A percentile compares a stretch with the other conserved stretches of the same genome.
phyloP scores from a whole-genome alignment of 2,888 invertebrate genomes.

The Microdon myrmicae region DNA sequence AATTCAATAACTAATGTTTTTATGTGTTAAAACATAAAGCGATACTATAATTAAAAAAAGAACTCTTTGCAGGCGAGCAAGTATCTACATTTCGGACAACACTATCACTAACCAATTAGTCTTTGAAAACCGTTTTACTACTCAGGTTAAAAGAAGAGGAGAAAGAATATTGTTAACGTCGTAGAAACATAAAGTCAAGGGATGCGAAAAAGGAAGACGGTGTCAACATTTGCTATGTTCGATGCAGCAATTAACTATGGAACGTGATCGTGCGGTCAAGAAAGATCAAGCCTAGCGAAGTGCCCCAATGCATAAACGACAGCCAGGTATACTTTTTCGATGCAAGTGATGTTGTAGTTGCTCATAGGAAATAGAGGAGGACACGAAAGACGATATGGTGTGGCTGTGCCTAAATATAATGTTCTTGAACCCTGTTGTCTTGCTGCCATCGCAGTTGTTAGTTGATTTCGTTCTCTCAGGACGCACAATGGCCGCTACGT shows the following conservation, averaged over 20 bases:
- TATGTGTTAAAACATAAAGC: no score
- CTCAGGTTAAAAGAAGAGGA: no score
- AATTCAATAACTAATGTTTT: no score
- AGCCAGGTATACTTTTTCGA: constrained; percentile 23
- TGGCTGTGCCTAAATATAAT: constrained; percentile 32
- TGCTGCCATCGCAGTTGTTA: constrained; percentile 17
- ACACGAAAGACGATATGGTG: constrained; percentile 14
- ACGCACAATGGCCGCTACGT: constrained; percentile 40
- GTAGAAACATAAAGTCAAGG: constrained; percentile 26
- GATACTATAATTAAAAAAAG: no score
- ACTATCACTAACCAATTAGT: no score
- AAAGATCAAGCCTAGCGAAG: constrained; percentile 42
- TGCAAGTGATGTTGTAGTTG: constrained; percentile 20
- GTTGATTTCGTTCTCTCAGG: constrained; percentile 45
- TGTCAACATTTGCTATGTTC: constrained; percentile 52
- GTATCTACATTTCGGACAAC: no score
- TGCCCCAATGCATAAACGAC: constrained; percentile 30
- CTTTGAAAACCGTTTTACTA: no score
- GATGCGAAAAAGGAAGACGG: constrained; percentile 26
- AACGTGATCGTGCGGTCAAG: constrained; percentile 52
- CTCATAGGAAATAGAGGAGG: constrained; percentile 6
- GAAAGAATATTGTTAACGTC: no score
- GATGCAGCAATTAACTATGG: constrained; percentile 49
- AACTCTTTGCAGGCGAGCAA: no score
- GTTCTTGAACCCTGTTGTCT: constrained; percentile 29